Base-by-base conservation (phyloP, 2,797 vertebrate genomes). In the Girardinus metallicus region DNA sequence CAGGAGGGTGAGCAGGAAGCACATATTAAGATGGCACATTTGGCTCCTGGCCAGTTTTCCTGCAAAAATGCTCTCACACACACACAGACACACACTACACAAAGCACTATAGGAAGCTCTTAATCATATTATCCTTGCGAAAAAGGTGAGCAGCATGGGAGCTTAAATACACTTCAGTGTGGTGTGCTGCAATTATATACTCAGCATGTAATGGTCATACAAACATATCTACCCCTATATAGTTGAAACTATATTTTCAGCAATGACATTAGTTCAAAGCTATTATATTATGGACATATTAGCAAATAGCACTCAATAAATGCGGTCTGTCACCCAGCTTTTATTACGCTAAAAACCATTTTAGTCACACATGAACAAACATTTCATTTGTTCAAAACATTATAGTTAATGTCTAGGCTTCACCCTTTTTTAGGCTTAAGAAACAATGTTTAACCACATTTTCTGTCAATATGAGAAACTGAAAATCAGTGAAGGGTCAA, bases 91-190 rank as follows among this genome's bases (percentile, higher is more conserved):
- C 39, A 21, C 72, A 55, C 26, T n/a, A 43, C 68, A 76, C 49
- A 83, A 73, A 77, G 66, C 79, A 1, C 91, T 77, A 76, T 82
- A 87, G 91, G 92, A 81, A 85, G 81, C 86, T 90, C 83, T 88
- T 94, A 91, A 94, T 93, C 87, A 92, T 83, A 91, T 94, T 91
- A 93, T 89, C 85, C 84, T 80, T 80, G 86, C 5, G 81, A 90
- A 91, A 44, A 77, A 79, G 78, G 76, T 2, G 77, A 84, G 43
- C 87, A 81, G 85, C 78, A 31, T 83, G 91, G 85, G 9, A 90
- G 81, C 81, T 86, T 83, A 75, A 89, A 81, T 84, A 88, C 82
- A 86, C 81, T 86, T 83, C 71, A 49, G 68, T 21, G 62, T 86
- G 73, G 51, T 84, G 85, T 76, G 83, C 80, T 71, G 31, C 71